Conservation (phyloP, 2,113 vertebrate species). For the Oncorhynchus keta region DNA sequence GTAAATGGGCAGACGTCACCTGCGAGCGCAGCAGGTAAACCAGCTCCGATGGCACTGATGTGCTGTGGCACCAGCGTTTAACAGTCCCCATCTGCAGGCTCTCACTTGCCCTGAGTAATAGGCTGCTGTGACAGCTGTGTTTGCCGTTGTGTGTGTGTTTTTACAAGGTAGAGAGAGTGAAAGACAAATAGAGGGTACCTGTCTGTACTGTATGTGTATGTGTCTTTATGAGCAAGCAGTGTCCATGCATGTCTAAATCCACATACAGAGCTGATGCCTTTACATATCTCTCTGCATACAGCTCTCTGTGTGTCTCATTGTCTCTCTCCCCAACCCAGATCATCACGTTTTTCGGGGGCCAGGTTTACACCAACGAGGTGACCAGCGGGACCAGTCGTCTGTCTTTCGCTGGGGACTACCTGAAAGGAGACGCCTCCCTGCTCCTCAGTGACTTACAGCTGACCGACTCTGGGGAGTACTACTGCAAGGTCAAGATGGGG, state of each 20-base stretch:
- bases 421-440: slow-evolving; percentile 89
- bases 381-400: slow-evolving; percentile 81
- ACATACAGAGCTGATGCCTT: not conserved
- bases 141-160: no score
- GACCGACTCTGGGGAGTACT: slow-evolving; percentile 89
- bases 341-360: slow-evolving; percentile 89
- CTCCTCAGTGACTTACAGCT: slow-evolving; percentile 89
- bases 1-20: slow-evolving; percentile 57
- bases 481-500: slow-evolving; percentile 93
- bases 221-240: no score
- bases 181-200: no score
- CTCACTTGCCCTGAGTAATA: slow-evolving; percentile 62
- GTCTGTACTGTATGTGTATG: no score
- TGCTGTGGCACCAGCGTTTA: slow-evolving; percentile 71
- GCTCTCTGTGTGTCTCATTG: slow-evolving; percentile 12
- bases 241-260: no score
- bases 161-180: no score
- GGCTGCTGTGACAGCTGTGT: slow-evolving; percentile 66
- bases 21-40: slow-evolving; percentile 67
- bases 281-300: not conserved
- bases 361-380: slow-evolving; percentile 82
- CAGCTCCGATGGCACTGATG: slow-evolving; percentile 58
- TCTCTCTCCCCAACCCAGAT: slow-evolving; percentile 72
- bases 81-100: slow-evolving; percentile 65
- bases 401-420: slow-evolving; percentile 90